These are phyloP conservation scores for Ictidomys tridecemlineatus DNA, from an alignment of 2,113 vertebrate genomes.

Conservation along the genomic window DNA sequence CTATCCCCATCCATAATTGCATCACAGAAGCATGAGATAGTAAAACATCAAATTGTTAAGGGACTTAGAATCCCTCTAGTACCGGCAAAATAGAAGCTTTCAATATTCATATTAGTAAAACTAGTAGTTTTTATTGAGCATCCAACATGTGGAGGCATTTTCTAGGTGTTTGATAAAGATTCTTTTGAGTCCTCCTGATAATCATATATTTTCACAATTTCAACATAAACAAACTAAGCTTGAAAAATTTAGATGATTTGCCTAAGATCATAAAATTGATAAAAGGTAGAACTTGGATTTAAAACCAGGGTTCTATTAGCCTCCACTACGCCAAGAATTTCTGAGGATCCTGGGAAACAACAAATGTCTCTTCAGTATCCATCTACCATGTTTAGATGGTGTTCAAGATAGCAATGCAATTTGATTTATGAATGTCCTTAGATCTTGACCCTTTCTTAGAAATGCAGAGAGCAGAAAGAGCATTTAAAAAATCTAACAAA, in stretches of 20 bases:
- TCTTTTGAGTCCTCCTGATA: not conserved
- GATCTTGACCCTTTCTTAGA: slow-evolving; percentile 2
- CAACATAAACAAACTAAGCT: not conserved
- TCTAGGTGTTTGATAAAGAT: not conserved
- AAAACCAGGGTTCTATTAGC: not conserved
- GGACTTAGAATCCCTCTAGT: not conserved
- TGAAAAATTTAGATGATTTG: not conserved
- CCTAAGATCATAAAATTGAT: not conserved
- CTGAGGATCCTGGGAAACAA: slow-evolving; percentile 6
- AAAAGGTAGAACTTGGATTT: not conserved
- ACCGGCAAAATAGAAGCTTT: not conserved
- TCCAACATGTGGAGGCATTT: not conserved
- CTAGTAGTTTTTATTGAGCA: not conserved
- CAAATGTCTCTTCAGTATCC: not conserved
- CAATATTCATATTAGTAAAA: not conserved
- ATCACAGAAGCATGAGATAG: not conserved
- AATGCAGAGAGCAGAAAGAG: not conserved
- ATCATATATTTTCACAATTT: not conserved
- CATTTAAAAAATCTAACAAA: slow-evolving; percentile 45
- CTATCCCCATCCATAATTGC: not conserved
- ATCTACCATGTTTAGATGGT: not conserved
- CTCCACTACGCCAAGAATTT: not conserved
- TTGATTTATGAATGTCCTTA: slow-evolving; percentile 34
- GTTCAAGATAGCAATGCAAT: not conserved
- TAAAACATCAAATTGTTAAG: not conserved